Evolutionary conservation across 2,797 vertebrate genomes (phyloP).

Genomic region (Strix occidentalis): DNA sequence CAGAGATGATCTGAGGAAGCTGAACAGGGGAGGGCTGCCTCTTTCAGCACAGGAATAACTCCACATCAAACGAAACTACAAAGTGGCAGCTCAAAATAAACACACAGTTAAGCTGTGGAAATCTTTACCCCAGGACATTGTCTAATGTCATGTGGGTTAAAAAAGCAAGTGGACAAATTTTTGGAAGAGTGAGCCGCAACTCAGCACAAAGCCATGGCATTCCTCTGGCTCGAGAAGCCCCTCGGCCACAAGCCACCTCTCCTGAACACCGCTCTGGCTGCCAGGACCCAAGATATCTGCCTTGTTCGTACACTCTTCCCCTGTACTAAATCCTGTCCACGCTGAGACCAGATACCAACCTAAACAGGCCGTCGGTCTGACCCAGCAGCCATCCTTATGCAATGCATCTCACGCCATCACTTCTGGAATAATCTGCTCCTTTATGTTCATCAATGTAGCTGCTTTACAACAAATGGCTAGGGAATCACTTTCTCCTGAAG

Average conservation of each 20-base stretch:
- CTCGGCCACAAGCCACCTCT: background rate
- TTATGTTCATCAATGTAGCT: background rate
- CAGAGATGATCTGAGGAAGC: background rate
- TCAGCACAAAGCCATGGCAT: background rate
- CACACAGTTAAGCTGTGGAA: background rate
- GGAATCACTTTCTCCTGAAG: conserved; percentile 13
- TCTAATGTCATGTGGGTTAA: rapidly evolving
- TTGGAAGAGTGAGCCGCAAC: rapidly evolving
- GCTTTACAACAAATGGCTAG: background rate
- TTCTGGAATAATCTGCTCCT: background rate
- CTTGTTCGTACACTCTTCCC: rapidly evolving
- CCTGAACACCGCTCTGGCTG: rapidly evolving
- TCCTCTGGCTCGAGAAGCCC: background rate
- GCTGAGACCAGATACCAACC: background rate
- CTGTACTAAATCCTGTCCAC: background rate
- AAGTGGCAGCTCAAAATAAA: background rate
- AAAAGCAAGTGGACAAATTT: background rate
- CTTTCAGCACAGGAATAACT: background rate
- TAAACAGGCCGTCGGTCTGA: rapidly evolving
- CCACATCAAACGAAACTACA: background rate
- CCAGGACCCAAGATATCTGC: rapidly evolving
- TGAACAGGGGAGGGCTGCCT: background rate
- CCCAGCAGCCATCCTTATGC: background rate
- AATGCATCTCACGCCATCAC: rapidly evolving
- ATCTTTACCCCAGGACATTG: background rate